Base-by-base conservation (phyloP, 2,797 vertebrate species). In the Anisognathus igniventris region DNA sequence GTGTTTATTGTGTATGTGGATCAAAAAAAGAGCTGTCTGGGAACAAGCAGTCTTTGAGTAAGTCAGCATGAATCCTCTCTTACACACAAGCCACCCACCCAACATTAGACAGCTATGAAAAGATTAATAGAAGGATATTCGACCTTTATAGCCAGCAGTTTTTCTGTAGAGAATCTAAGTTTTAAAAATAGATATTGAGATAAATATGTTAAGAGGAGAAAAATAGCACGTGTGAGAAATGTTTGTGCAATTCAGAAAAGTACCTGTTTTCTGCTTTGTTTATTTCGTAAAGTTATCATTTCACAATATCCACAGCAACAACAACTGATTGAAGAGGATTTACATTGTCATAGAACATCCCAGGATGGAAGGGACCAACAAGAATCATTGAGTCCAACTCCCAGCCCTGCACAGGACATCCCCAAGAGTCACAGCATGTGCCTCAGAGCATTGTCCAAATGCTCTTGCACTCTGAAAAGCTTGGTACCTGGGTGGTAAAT, bases 1-100 rank as follows among this genome's bases (percentile, higher is more conserved):
- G 61, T 95, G 93, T 93, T 97, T 96, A 84, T 94, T 96, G 42
- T 75, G 77, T 91, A 87, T 84, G 65, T 50, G 90, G 60, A 95
- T 96, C 82, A 92, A 61, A 85, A 79, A 90, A 92, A 67, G 90
- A 88, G 61, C 62, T 73, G 45, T 60, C 60, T 93, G 74, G 45
- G 87, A 85, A 78, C 70, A 78, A 90, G 82, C 8, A 81, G 62
- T 71, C 92, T 92, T 94, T 95, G 83, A 93, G 48, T 85, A 73
- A 84, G 75, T n/a, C 90, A 96, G 51, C 82, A 84, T 66, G 74
- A 74, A 91, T 88, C 90, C 72, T 58, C 51, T 90, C 75, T 91
- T 75, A 78, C 91, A 81, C 76, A 73, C 8, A 93, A 96, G 31
- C 40, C 61, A 83, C 56, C 37, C 37, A 96, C 72, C 53, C 86